Percentiles rank a stretch among this genome's conserved stretches.
phyloP scores from a whole-genome alignment of 92 coral and sea anemone species.

The Metridium senile region DNA sequence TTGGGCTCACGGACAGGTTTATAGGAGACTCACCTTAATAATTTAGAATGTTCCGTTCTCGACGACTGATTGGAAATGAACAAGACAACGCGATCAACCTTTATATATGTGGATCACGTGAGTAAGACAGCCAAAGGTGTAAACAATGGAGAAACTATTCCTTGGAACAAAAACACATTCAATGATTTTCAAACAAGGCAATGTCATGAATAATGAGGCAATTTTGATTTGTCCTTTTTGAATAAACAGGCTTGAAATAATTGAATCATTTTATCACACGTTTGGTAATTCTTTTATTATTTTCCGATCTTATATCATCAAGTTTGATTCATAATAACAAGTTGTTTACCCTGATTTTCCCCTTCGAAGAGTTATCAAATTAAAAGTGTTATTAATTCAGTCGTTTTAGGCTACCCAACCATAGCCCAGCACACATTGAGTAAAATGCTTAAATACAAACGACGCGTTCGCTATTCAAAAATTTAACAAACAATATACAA shows the following conservation, averaged over 20 bases:
- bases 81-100: constrained; percentile 14
- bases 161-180: constrained; percentile 27
- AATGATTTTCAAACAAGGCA: constrained; percentile 5
- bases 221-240: constrained; percentile 18
- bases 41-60: not conserved
- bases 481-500: constrained; percentile 1
- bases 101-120: constrained; percentile 32
- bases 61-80: constrained; percentile 38
- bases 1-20: not conserved
- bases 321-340: too few species aligned
- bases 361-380: too few species aligned
- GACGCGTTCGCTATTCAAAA: constrained; percentile 1
- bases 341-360: too few species aligned
- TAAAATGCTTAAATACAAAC: not conserved
- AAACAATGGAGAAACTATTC: constrained; percentile 22
- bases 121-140: not conserved
- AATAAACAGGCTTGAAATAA: constrained; percentile 1
- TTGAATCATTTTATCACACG: not conserved
- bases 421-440: not conserved
- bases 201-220: constrained; percentile 5
- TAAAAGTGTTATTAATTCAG: constrained; percentile 1
- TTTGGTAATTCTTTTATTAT: not conserved
- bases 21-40: not conserved
- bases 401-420: not conserved
- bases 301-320: not conserved